Base-by-base conservation (phyloP, 2,888 invertebrate species). In the Lissonota sp. region DNA sequence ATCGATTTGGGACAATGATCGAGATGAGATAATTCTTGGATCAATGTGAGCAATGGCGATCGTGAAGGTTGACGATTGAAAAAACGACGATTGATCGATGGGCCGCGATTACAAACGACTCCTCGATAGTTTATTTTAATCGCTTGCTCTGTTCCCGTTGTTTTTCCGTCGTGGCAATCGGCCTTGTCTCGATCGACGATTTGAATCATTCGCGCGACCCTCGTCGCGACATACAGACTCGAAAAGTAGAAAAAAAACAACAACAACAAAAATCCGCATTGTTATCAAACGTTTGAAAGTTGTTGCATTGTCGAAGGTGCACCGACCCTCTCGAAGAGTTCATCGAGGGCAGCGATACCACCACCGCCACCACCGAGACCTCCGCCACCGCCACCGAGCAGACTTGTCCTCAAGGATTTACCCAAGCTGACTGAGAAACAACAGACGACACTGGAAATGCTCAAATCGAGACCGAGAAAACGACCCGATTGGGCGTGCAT, bases 401-500 rank as follows among this genome's bases (percentile, higher is more conserved):
- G 90, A 79, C 85, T 74, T 10, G 77, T 87, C 67, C 93, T 95
- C 85, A 95, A 95, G 87, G 93, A 94, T 71, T 69, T 92, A 51
- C 84, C 90, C 10, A 94, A 94, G 0, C 87, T 96, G 0, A 94
- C 94, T 67, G 93, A 94, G 0, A 90, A 93, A 8, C 96, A 96
- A 88, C 92, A 95, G 83, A 95, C 95, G 85, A 95, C 94, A 87
- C 87, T 98, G 79, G 97, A 97, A 79, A 94, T 95, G 86, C 94
- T 97, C 16, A 95, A 95, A 90, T 93, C 96, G 86, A 94, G 97
- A 86, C 97, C 97, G 0, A 94, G 97, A 84, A 95, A 94, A 89
- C 95, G 97, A 85, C 98, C 98, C 0, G 98, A 98, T 91, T 98
- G 97, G 97, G 96, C 95, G 12, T 95, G 96, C 87, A 96, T 98